Conservation (phyloP, 2,888 invertebrate species). For the Papilio elwesi region DNA sequence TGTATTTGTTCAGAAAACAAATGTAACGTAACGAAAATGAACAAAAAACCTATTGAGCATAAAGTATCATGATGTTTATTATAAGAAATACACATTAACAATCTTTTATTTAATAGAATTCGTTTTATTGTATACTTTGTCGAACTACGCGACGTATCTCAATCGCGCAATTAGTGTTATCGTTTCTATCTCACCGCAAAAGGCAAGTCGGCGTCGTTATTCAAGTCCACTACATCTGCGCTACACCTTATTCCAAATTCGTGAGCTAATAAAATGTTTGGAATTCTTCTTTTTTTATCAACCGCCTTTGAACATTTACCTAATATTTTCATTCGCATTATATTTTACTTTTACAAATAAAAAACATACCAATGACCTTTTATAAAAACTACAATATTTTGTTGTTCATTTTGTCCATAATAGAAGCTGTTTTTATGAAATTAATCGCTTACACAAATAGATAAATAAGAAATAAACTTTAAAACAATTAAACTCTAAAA, state of each 20-base stretch:
- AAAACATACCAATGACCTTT: constrained; percentile 7
- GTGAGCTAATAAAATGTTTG: constrained; percentile 55
- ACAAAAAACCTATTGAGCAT: too few species aligned
- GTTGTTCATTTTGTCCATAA: not conserved
- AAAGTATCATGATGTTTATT: not conserved
- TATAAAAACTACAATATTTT: constrained; percentile 4
- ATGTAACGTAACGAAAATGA: too few species aligned
- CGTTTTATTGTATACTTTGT: constrained; percentile 20
- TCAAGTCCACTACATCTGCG: constrained; percentile 56
- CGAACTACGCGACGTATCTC: constrained; percentile 22
- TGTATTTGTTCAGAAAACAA: too few species aligned
- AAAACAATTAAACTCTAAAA: not conserved
- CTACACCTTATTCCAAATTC: constrained; percentile 59
- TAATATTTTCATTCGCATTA: constrained; percentile 5
- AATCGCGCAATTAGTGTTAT: constrained; percentile 40
- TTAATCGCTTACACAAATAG: not conserved
- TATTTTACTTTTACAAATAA: constrained; percentile 7
- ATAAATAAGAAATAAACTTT: not conserved
- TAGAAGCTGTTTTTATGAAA: constrained; percentile 3
- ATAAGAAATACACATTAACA: not conserved
- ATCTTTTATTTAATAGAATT: not conserved
- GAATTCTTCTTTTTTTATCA: constrained; percentile 45
- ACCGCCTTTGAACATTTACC: constrained; percentile 30
- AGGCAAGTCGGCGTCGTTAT: constrained; percentile 43
- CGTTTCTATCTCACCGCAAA: constrained; percentile 51